These are phyloP conservation scores for Antrozous pallidus DNA, from an alignment of 2,797 vertebrate species.

Conservation along the genomic window DNA sequence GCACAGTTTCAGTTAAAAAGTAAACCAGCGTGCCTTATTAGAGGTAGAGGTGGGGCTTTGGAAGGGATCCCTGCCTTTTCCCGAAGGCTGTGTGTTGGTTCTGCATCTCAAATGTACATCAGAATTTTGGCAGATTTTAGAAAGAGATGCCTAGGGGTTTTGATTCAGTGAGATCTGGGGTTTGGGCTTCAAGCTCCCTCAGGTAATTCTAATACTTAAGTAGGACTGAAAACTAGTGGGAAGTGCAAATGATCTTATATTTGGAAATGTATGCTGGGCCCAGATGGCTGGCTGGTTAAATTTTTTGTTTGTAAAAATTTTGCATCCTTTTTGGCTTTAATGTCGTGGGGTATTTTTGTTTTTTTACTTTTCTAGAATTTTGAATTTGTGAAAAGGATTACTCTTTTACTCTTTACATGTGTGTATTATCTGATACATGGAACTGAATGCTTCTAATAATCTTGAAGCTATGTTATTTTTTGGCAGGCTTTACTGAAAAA, in stretches of 20 bases:
- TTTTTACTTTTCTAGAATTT: not conserved
- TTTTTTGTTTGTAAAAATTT: not conserved
- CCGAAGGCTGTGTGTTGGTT: not conserved
- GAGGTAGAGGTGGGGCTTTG: not conserved
- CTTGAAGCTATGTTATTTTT: not conserved
- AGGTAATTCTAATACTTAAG: not conserved
- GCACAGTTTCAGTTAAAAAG: not conserved
- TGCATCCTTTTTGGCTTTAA: not conserved
- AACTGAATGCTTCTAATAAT: not conserved
- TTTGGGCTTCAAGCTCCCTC: not conserved
- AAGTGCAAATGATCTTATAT: not conserved
- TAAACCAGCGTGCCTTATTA: not conserved
- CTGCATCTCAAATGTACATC: not conserved
- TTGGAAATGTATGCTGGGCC: not conserved
- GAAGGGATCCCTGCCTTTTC: not conserved
- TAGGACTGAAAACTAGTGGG: not conserved
- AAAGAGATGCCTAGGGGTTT: not conserved
- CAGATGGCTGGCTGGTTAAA: not conserved
- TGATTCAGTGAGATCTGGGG: not conserved
- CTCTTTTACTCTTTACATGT: not conserved
- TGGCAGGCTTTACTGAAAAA: slow-evolving; percentile 18
- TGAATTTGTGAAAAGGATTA: slow-evolving; percentile 12
- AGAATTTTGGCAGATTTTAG: not conserved
- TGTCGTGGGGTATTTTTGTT: not conserved
- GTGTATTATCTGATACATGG: not conserved